These are phyloP conservation scores for Falco peregrinus DNA, from an alignment of 2,797 vertebrate species.

Conservation along the genomic window DNA sequence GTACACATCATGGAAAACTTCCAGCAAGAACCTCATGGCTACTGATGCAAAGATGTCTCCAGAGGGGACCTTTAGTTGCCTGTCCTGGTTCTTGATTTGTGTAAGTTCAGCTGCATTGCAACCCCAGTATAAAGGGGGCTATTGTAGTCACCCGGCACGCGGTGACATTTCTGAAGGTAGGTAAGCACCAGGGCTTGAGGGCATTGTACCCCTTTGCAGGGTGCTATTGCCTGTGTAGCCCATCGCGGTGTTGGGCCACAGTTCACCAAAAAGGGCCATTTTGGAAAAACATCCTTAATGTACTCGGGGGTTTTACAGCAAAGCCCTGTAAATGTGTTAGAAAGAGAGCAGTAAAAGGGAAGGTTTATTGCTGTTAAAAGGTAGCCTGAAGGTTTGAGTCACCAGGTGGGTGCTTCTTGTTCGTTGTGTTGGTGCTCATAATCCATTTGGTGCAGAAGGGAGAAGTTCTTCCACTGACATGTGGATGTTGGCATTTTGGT, in stretches of 20 bases:
- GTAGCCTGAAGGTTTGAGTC: neutral
- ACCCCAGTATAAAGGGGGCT: too few relatives aligned
- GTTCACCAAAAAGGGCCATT: neutral
- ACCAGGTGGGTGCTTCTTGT: neutral
- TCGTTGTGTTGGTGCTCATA: neutral
- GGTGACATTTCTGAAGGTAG: neutral
- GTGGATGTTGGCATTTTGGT: neutral
- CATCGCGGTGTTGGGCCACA: rapidly evolving
- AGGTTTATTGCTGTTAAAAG: neutral
- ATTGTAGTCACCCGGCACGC: rapidly evolving
- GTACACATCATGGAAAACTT: rapidly evolving
- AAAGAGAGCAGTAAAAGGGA: neutral
- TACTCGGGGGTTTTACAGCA: neutral
- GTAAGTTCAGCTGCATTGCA: neutral
- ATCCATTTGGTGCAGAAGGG: neutral
- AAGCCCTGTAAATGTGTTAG: neutral
- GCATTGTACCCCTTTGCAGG: rapidly evolving
- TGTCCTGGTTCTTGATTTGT: neutral
- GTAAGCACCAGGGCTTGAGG: too few relatives aligned
- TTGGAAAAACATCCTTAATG: rapidly evolving
- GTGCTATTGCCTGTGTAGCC: neutral
- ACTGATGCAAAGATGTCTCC: neutral
- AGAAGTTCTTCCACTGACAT: neutral
- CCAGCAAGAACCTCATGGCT: neutral
- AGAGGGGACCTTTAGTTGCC: neutral